Evolutionary conservation across 2,113 vertebrate species (phyloP).

Genomic region (Sarotherodon lohbergeri): DNA sequence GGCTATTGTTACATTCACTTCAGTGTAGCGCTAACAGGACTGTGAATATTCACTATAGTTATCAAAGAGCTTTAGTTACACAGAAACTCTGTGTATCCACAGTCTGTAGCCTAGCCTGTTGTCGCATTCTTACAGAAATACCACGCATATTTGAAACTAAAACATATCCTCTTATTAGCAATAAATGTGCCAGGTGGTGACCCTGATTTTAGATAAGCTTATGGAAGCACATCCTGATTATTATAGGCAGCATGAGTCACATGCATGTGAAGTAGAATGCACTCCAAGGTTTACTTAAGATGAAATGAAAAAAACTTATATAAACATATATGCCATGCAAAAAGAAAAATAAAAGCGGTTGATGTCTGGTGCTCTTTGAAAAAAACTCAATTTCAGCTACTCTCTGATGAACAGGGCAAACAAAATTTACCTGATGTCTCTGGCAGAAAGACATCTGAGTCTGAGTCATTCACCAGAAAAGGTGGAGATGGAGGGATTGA

Average conservation of each 20-base stretch:
- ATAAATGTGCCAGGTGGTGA: background rate
- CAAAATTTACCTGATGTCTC: slow-evolving; percentile 65
- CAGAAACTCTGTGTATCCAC: background rate
- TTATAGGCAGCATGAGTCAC: background rate
- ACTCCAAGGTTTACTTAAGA: background rate
- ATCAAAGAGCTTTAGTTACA: background rate
- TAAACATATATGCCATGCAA: background rate
- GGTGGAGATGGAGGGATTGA: slow-evolving; percentile 59
- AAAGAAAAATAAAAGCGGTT: background rate
- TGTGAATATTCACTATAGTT: background rate
- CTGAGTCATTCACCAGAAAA: slow-evolving; percentile 56
- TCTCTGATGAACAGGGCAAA: background rate
- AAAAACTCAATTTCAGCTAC: background rate
- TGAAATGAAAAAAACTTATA: background rate
- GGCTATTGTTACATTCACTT: background rate
- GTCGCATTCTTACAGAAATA: background rate
- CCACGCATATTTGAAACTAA: background rate
- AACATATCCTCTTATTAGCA: background rate
- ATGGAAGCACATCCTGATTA: background rate
- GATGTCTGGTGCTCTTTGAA: background rate
- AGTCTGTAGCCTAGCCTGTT: background rate
- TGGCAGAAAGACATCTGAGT: slow-evolving; percentile 56
- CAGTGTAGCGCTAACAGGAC: background rate
- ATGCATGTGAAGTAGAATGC: background rate
- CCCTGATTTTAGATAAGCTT: background rate